Base-by-base conservation (phyloP, 2,888 invertebrate species). In the Adelognathus sp. region DNA sequence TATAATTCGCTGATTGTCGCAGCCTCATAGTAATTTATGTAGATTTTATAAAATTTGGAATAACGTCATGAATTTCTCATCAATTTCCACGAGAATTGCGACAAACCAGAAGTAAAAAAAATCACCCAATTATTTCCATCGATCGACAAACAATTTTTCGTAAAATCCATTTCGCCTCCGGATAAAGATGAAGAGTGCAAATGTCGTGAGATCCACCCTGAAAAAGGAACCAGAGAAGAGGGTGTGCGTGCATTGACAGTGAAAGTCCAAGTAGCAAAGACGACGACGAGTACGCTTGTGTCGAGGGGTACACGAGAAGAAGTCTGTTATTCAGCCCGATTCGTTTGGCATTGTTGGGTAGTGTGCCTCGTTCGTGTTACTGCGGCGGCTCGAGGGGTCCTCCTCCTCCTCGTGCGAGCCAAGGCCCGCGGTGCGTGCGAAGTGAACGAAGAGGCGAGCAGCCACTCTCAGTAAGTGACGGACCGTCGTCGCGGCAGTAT, bases 381-480 rank as follows among this genome's bases (percentile, higher is more conserved):
- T 44, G 52, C 61, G 36, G 58, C 33, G 67, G 33, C 72, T 50
- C 63, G 50, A 69, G 61, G 56, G 67, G 73, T 63, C 72, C 76
- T 77, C 79, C 54, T 75, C 58, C 44, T 60, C 18, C 60, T 33
- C 41, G 33, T 21, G 39, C 52, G 21, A 14, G 21, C 7, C 7
- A 33, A 41, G 29, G 4, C 7, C 9, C 56, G 21, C 29, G 31
- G 64, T 33, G 44, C 52, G 41, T 50, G 27, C 66, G 52, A 60
- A 41, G 69, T 29, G 24, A 63, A 14, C 36, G 46, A 29, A 60
- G 71, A 67, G 64, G 61, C 82, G 61, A 56, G 69, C 24, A 52
- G 18, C 21, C 64, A 64, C 31, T 9, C 81, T 88, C 87, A 89
- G 89, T 89, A 82, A 85, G 86, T 86, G 86, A 80, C 86, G 85